Percentiles rank a stretch among this genome's conserved stretches.
phyloP scores from a whole-genome alignment of 2,113 vertebrate genomes.

The Entomyzon cyanotis region DNA sequence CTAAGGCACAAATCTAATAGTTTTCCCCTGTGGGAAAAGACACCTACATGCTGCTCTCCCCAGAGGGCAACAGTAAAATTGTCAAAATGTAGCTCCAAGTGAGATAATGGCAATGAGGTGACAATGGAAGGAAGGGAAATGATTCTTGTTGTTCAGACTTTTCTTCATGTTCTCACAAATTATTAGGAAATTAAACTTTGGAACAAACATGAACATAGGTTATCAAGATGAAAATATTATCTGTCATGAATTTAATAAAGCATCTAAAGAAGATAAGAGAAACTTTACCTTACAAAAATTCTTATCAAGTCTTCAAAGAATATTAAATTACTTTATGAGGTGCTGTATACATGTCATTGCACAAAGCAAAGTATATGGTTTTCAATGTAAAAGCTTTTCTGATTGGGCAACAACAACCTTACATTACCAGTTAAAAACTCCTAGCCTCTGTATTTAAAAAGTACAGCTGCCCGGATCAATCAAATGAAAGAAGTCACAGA shows the following conservation, averaged over 20 bases:
- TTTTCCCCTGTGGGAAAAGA: background rate
- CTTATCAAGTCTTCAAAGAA: constrained; percentile 52
- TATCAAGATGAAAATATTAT: constrained; percentile 39
- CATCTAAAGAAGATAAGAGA: constrained; percentile 18
- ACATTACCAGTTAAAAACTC: background rate
- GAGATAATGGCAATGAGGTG: background rate
- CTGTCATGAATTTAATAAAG: constrained; percentile 43
- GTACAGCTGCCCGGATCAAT: background rate
- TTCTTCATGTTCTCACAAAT: constrained; percentile 1
- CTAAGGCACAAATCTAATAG: background rate
- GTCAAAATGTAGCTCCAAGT: background rate
- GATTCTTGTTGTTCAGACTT: background rate
- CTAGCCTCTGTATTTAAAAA: background rate
- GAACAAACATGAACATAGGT: constrained; percentile 35
- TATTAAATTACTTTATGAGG: constrained; percentile 37
- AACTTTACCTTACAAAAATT: constrained; percentile 45
- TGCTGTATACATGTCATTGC: background rate
- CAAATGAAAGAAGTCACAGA: background rate
- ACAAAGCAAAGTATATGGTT: background rate
- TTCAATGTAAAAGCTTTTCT: background rate
- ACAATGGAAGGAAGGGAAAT: constrained; percentile 7
- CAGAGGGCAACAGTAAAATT: background rate
- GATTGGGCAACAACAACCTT: background rate
- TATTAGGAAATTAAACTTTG: constrained; percentile 59
- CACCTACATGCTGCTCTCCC: background rate